These are phyloP conservation scores for Chrysemys picta DNA, from an alignment of 2,113 vertebrate genomes.

Conservation along the genomic window DNA sequence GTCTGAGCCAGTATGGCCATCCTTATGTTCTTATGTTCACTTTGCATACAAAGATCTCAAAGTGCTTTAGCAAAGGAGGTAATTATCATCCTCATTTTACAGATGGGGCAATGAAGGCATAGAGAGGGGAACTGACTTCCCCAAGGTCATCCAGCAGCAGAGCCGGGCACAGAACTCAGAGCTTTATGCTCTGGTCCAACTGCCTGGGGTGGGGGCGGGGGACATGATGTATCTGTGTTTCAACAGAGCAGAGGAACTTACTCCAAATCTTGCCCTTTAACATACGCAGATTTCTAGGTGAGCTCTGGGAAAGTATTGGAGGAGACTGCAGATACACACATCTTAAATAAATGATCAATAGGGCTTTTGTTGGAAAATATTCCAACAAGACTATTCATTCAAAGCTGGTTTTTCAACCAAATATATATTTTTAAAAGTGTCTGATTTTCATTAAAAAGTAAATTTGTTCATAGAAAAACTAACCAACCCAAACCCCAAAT, in stretches of 20 bases:
- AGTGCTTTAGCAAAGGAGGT: not conserved
- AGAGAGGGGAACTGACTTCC: not conserved
- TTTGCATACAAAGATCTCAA: not conserved
- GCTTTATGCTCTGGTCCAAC: fast-evolving
- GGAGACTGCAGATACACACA: not conserved
- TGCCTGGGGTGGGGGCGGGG: too few species aligned
- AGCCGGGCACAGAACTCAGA: not conserved
- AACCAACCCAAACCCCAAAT: not conserved
- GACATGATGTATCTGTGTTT: too few species aligned
- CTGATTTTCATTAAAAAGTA: not conserved
- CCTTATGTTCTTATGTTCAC: too few species aligned
- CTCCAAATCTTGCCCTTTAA: not conserved
- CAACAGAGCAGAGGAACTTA: not conserved
- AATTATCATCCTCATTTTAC: not conserved
- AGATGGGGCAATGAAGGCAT: not conserved
- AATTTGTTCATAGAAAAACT: not conserved
- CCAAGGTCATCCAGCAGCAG: not conserved
- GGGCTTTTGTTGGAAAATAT: not conserved
- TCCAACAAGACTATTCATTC: not conserved
- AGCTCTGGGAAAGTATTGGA: not conserved
- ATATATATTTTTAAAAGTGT: fast-evolving
- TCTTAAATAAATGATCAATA: not conserved
- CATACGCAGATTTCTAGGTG: not conserved
- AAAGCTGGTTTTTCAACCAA: not conserved
- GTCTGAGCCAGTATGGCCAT: too few species aligned